Conservation (phyloP, 2,113 vertebrate species). For the Notechis scutatus region DNA sequence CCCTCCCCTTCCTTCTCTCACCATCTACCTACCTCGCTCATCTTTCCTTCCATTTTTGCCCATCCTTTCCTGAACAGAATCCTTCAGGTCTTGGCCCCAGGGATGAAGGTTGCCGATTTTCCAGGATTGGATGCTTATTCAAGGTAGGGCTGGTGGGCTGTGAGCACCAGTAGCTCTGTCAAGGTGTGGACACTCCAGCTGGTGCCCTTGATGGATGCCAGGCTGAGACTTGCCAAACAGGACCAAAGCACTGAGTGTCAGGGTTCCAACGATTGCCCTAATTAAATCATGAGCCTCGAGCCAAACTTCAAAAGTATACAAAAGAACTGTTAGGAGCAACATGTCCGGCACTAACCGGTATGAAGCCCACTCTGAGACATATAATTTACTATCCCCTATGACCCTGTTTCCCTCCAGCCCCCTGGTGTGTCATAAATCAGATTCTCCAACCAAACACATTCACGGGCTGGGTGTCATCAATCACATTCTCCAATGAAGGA, state of each 20-base stretch:
- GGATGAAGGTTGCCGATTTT: conserved; percentile 69
- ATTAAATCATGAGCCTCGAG: too few relatives aligned
- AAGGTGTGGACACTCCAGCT: background rate
- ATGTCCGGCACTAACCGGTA: too few relatives aligned
- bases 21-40: background rate
- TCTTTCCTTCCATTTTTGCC: background rate
- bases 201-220: background rate
- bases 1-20: background rate
- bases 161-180: background rate
- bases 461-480: too few relatives aligned
- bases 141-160: conserved; percentile 54
- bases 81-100: background rate
- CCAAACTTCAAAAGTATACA: too few relatives aligned
- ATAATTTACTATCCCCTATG: too few relatives aligned
- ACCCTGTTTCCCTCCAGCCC: too few relatives aligned
- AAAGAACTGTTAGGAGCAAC: too few relatives aligned
- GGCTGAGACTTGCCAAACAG: background rate
- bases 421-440: too few relatives aligned
- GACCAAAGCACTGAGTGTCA: background rate
- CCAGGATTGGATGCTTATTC: conserved; percentile 74
- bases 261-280: too few relatives aligned
- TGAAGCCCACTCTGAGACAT: too few relatives aligned
- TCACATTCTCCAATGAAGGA: too few relatives aligned
- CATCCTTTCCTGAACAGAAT: conserved; percentile 54
- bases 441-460: too few relatives aligned